Conservation (phyloP, 2,888 invertebrate genomes). For the Scaptomyza reducta region DNA sequence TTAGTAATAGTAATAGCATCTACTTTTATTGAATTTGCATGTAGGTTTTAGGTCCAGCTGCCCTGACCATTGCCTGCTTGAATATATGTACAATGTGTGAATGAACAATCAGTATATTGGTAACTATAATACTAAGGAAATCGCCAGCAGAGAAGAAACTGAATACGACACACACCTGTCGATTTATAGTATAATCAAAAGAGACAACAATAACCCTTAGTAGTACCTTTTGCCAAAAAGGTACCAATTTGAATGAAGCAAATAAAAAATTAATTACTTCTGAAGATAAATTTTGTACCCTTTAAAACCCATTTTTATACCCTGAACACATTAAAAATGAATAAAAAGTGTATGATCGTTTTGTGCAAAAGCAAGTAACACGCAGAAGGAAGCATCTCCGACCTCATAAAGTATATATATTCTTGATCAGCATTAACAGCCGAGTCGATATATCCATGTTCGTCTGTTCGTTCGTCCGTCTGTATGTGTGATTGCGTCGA, state of each 20-base stretch:
- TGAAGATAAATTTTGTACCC: no score
- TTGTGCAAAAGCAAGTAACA: no score
- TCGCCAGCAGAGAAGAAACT: conserved; percentile 1
- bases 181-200: conserved; percentile 10
- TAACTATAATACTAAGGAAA: background rate
- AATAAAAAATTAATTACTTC: background rate
- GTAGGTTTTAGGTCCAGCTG: conserved; percentile 26
- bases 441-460: no score
- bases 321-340: no score
- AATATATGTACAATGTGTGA: background rate
- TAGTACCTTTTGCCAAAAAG: background rate
- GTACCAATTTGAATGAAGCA: background rate
- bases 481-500: no score
- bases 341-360: no score
- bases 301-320: no score
- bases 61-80: conserved; percentile 9
- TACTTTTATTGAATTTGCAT: conserved; percentile 54
- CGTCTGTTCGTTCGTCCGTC: no score
- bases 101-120: background rate
- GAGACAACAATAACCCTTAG: background rate
- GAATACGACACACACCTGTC: background rate
- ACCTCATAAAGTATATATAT: no score
- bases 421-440: no score
- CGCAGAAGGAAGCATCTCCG: no score
- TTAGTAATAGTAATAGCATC: conserved; percentile 43